These are phyloP conservation scores for Procavia capensis DNA, from an alignment of 2,113 vertebrate species.

Conservation along the genomic window DNA sequence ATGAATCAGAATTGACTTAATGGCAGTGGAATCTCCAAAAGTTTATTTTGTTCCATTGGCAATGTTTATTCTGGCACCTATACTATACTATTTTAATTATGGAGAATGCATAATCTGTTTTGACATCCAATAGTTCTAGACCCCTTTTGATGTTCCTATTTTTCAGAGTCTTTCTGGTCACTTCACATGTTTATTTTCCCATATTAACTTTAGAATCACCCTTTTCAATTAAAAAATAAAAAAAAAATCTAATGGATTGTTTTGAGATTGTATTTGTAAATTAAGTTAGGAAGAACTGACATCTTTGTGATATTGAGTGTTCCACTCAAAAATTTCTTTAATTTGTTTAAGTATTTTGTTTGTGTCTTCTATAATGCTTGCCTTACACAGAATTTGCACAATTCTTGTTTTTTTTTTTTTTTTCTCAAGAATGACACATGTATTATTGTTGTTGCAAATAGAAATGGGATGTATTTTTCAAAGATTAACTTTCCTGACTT, in stretches of 20 bases:
- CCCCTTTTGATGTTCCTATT: neutral
- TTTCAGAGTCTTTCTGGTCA: neutral
- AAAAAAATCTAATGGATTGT: neutral
- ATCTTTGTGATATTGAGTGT: neutral
- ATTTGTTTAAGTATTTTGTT: neutral
- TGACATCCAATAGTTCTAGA: neutral
- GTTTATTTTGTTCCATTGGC: slow-evolving; percentile 23
- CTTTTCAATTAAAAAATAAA: slow-evolving; percentile 14
- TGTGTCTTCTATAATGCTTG: neutral
- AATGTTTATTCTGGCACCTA: neutral
- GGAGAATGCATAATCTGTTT: neutral
- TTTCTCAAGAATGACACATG: neutral
- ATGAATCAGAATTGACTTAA: too few relatives aligned
- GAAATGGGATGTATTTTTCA: neutral
- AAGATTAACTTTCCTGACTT: slow-evolving; percentile 31
- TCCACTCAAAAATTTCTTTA: neutral
- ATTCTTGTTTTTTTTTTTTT: neutral
- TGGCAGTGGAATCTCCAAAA: too few relatives aligned
- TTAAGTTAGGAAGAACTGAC: slow-evolving; percentile 3
- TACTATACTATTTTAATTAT: neutral
- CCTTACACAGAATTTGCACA: neutral
- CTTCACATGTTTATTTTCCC: slow-evolving; percentile 27
- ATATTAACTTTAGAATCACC: neutral
- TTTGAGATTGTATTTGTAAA: slow-evolving; percentile 5
- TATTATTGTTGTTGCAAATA: slow-evolving; percentile 1